Conservation (phyloP, 35 echinoderm and acorn worm species). For the Apostichopus japonicus region DNA sequence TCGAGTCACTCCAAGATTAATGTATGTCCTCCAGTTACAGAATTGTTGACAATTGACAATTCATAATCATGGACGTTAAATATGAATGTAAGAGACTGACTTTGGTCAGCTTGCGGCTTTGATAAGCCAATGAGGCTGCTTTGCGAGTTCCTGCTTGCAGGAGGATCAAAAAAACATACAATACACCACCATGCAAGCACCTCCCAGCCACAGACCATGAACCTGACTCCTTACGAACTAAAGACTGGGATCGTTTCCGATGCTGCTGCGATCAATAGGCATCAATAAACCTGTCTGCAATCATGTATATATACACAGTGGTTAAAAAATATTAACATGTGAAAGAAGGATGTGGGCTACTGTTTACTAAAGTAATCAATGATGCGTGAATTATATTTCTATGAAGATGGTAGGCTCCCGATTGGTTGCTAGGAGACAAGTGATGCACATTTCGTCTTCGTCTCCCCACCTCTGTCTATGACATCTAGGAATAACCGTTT, state of each 20-base stretch:
- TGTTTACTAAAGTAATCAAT: not conserved
- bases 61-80: no score
- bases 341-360: not conserved
- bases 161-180: no score
- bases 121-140: no score
- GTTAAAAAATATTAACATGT: no score
- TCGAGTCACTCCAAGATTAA: no score
- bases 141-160: no score
- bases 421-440: not conserved
- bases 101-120: no score
- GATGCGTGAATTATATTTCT: not conserved
- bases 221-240: not conserved
- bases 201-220: not conserved
- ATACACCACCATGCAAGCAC: slow-evolving; percentile 1
- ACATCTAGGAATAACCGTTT: not conserved
- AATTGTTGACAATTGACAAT: no score
- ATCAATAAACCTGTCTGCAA: not conserved
- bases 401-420: not conserved
- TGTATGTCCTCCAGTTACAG: no score
- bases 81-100: no score
- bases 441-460: not conserved
- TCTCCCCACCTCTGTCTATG: not conserved
- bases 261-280: slow-evolving; percentile 2
- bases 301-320: no score
- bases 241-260: not conserved